phyloP scores from a whole-genome alignment of 2,113 vertebrate species.

The Todiramphus saurophagus region DNA sequence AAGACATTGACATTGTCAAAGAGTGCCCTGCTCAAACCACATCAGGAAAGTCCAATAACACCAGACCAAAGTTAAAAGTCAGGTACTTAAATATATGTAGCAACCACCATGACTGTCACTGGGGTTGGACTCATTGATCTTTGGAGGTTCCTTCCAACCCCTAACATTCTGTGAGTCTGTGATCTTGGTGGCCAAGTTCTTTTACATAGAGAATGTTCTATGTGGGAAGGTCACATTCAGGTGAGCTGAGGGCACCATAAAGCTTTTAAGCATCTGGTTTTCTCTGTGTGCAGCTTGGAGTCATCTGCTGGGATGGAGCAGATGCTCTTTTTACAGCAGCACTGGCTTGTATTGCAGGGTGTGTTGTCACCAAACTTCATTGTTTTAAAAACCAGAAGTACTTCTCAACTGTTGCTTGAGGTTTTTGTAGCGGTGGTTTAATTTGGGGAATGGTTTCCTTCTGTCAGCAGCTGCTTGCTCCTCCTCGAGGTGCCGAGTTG shows the following conservation, averaged over 20 bases:
- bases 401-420: neutral
- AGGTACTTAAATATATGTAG: neutral
- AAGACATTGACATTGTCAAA: accelerated
- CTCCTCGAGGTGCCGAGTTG: neutral
- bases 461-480: neutral
- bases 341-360: neutral
- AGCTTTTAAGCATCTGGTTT: neutral
- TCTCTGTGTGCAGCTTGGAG: neutral
- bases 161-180: too few relatives aligned
- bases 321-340: neutral
- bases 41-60: neutral
- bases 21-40: neutral
- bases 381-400: neutral
- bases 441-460: neutral
- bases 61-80: neutral
- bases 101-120: accelerated
- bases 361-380: neutral
- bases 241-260: neutral
- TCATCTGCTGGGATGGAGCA: neutral
- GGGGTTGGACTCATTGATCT: too few relatives aligned
- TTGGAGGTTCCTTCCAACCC: too few relatives aligned
- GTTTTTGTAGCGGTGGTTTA: neutral
- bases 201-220: neutral
- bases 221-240: accelerated
- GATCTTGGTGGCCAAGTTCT: neutral